These are phyloP conservation scores for Doryteuthis pealeii DNA, from an alignment of 1,140 invertebrate species.

Conservation along the genomic window DNA sequence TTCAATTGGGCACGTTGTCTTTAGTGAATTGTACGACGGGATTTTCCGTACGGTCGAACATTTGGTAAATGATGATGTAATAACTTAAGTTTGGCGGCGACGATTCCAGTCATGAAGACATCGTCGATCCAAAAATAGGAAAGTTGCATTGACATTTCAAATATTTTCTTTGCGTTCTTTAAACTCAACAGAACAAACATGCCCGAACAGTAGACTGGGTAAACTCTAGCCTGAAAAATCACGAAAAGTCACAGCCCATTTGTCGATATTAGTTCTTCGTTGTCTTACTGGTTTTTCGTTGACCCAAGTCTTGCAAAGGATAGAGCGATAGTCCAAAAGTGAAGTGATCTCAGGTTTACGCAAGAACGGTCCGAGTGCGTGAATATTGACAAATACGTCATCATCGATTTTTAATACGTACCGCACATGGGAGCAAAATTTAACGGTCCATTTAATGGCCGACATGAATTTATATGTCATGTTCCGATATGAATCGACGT, in stretches of 20 bases:
- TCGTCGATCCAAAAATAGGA: conserved; percentile 53
- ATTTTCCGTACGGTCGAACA: too few relatives aligned
- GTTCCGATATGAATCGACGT: conserved; percentile 29
- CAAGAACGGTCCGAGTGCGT: not conserved
- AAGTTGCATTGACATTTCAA: conserved; percentile 27
- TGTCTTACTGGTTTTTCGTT: too few relatives aligned
- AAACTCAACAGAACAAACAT: conserved; percentile 40
- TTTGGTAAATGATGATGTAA: too few relatives aligned
- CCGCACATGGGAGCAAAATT: conserved; percentile 21
- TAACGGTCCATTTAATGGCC: conserved; percentile 29
- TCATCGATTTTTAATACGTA: conserved; percentile 34
- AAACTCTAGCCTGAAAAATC: conserved; percentile 44
- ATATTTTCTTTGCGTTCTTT: conserved; percentile 29
- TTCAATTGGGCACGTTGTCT: too few relatives aligned
- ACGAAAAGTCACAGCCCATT: conserved; percentile 45
- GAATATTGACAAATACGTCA: conserved; percentile 34
- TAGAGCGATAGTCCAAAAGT: too few relatives aligned
- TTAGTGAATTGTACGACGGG: too few relatives aligned
- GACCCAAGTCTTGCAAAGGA: too few relatives aligned
- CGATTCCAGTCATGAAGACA: conserved; percentile 47
- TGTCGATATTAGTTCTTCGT: conserved; percentile 1
- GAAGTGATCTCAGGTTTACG: too few relatives aligned
- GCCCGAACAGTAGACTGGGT: conserved; percentile 49
- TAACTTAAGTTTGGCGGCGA: not conserved
- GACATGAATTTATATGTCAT: conserved; percentile 32